A percentile compares a stretch with the other conserved stretches of the same genome.
Evolutionary conservation across 2,888 invertebrate species (phyloP).

Genomic region (Orthosia incerta): DNA sequence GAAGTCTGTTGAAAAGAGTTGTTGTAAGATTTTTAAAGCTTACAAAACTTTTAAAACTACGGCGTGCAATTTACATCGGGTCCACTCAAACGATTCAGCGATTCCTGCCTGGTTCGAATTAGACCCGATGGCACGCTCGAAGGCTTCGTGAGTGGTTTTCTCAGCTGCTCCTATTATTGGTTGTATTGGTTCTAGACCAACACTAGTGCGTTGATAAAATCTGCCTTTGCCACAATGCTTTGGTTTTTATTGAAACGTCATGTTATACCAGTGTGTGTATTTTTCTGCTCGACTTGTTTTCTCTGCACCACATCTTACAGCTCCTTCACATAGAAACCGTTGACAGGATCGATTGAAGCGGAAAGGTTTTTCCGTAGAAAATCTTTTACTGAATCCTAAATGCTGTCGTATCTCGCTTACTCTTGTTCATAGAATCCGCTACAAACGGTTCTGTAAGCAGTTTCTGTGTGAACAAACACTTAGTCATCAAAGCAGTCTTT

Average conservation of each 20-base stretch:
- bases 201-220: neutral
- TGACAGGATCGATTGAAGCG: no score
- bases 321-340: no score
- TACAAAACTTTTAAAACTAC: neutral
- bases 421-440: no score
- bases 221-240: neutral
- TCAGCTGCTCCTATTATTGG: neutral
- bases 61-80: neutral
- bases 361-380: no score
- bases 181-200: slow-evolving; percentile 11
- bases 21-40: neutral
- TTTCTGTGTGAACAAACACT: no score
- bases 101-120: slow-evolving; percentile 14
- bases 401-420: no score
- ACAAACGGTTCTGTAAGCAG: no score
- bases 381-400: no score
- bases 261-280: neutral
- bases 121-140: slow-evolving; percentile 5
- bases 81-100: neutral
- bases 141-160: slow-evolving; percentile 2
- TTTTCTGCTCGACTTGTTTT: neutral
- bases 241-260: neutral
- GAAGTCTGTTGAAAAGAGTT: neutral
- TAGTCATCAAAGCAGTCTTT: neutral
- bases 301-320: no score